Evolutionary conservation across 1,140 invertebrate species (phyloP), one percentile per base, ranked within the genome.

Genomic region (Drosophila baimaii): DNA sequence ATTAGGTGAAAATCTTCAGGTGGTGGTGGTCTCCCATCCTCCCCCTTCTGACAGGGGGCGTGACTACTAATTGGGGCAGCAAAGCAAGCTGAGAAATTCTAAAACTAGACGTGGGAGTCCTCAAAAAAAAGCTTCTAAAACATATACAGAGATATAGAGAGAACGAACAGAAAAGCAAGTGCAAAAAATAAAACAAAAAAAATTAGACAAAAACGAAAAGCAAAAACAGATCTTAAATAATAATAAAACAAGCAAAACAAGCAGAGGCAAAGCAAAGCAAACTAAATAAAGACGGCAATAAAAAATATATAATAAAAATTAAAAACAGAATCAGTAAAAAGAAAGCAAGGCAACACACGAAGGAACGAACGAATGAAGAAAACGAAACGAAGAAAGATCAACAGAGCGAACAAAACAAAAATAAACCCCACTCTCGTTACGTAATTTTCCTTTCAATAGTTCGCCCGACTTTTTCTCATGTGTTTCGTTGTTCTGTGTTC

Each of bases 391-490:
- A 73, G 55, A 56, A 72, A 72, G 73, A 55, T 65, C 52, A 66
- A 70, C 55, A 58, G 62, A 66, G 65, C 52, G 47, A 68, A 55
- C 59, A 54, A 81, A 84, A 81, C 57, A 81, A 81, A 74, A 79
- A 78, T 71, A 79, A 72, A 79, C 56, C 29, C 59, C 59, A 89
- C 69, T 68, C 44, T 70, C 79, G 68, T 86, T 89, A 89, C 77
- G 80, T 74, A 86, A 86, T 76, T 54, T 54, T 62, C 27, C 62
- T 65, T 73, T 79, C 54, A 77, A 77, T 77, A 70, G 75, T 70
- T 69, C 44, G 43, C 29, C 47, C 41, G 51, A 47, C 51, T 57
- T 70, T 70, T 70, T 56, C 68, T 37, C 64, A 56, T 70, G 37
- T 31, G 21, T 57, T 75, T 25, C 13, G 49, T 41, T 5, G 31